Conservation (phyloP, 2,797 vertebrate genomes). For the Premnoplex brunnescens region DNA sequence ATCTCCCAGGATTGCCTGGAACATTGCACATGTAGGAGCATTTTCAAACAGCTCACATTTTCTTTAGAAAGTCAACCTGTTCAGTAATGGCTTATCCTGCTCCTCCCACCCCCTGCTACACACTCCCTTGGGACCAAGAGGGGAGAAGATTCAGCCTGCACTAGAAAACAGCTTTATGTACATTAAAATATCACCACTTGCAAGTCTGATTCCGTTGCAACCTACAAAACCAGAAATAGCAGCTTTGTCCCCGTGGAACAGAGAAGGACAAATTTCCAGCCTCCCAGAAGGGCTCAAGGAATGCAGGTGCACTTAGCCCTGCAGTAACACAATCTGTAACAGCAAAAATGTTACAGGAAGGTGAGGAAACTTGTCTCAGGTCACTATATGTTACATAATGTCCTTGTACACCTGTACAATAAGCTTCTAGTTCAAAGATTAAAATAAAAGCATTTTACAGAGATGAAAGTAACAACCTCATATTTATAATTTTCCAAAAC, state of each 20-base stretch:
- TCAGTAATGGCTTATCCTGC: constrained; percentile 56
- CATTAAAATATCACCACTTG: constrained; percentile 49
- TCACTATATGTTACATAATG: neutral
- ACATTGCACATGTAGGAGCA: constrained; percentile 53
- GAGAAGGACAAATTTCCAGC: constrained; percentile 33
- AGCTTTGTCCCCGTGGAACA: neutral
- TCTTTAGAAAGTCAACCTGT: constrained; percentile 60
- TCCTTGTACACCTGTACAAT: neutral
- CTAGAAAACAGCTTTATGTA: constrained; percentile 42
- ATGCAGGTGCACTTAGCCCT: constrained; percentile 9
- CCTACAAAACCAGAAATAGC: constrained; percentile 42
- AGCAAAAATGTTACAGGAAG: neutral
- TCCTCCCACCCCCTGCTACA: constrained; percentile 48
- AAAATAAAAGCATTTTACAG: neutral
- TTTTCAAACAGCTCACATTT: constrained; percentile 69
- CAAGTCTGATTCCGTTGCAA: neutral
- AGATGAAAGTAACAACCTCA: neutral
- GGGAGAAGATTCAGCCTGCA: constrained; percentile 30
- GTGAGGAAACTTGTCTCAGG: neutral
- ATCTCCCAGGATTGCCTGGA: constrained; percentile 61
- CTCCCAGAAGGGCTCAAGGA: neutral
- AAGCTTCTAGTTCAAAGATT: neutral
- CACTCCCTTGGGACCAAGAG: neutral
- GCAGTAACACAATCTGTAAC: neutral
- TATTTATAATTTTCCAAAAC: neutral